Conservation (phyloP, 2,888 invertebrate species). For the Standfussiana lucernea region DNA sequence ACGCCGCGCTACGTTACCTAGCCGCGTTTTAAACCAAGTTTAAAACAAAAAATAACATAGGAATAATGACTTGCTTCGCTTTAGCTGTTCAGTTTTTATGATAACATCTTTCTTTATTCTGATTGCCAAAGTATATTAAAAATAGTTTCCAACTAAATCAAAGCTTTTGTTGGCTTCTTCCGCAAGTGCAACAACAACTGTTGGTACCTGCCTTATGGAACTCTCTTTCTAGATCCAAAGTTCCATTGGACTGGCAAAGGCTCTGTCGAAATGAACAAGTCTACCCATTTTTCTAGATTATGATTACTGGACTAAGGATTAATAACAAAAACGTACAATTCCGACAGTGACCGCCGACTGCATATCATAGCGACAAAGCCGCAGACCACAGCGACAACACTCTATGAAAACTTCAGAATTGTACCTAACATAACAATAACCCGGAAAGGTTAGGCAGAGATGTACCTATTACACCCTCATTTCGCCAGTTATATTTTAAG, state of each 20-base stretch:
- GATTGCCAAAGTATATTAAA: not conserved
- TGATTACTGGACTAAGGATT: not conserved
- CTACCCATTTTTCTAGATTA: not conserved
- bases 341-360: not conserved
- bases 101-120: not conserved
- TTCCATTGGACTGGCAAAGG: not conserved
- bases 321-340: not conserved
- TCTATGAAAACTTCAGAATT: not conserved
- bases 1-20: conserved; percentile 7
- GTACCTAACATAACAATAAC: too few relatives aligned
- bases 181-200: not conserved
- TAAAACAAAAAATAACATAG: not conserved
- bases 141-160: not conserved
- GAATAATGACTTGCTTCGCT: not conserved
- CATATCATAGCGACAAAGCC: not conserved
- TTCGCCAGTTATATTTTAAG: too few relatives aligned
- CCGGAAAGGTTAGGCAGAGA: too few relatives aligned
- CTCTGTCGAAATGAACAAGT: not conserved
- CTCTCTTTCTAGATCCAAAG: not conserved
- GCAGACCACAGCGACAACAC: not conserved
- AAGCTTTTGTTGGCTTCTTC: not conserved
- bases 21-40: conserved; percentile 18
- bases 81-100: not conserved
- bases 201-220: not conserved
- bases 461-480: too few relatives aligned